Conservation (phyloP, 2,797 vertebrate genomes). For the Coregonus sp. region DNA sequence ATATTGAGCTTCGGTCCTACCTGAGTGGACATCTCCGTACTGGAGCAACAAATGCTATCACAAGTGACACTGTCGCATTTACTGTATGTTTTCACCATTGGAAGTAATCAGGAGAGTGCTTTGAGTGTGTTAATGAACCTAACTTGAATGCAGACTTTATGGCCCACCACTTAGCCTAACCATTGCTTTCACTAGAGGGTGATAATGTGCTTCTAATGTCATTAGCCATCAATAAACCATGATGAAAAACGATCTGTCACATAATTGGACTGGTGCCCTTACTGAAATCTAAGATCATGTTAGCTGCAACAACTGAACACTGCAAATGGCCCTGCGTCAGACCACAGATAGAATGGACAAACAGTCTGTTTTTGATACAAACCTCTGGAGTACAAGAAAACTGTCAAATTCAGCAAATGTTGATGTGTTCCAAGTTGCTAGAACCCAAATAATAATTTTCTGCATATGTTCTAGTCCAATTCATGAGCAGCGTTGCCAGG, state of each 20-base stretch:
- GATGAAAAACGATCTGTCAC: constrained; percentile 18
- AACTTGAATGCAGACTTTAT: constrained; percentile 2
- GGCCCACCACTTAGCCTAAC: background rate
- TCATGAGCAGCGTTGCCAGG: background rate
- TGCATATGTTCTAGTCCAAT: constrained; percentile 2
- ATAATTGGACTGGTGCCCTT: constrained; percentile 10
- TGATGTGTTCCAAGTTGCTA: background rate
- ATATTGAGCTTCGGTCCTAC: constrained; percentile 1
- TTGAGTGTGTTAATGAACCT: constrained; percentile 18
- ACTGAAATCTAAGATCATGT: constrained; percentile 22
- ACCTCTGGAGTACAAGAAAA: constrained; percentile 3
- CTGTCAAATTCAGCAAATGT: background rate
- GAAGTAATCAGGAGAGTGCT: constrained; percentile 15
- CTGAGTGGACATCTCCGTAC: background rate
- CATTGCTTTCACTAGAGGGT: constrained; percentile 19
- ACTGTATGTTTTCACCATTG: constrained; percentile 9
- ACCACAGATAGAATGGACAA: background rate
- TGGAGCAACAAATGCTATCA: background rate
- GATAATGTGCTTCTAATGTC: background rate
- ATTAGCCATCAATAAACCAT: constrained; percentile 4
- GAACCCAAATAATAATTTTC: background rate
- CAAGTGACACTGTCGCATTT: background rate
- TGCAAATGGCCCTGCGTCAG: background rate
- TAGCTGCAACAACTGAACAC: constrained; percentile 10
- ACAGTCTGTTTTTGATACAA: background rate